phyloP scores from a whole-genome alignment of 2,888 invertebrate species.

The Drosophila mercatorum region DNA sequence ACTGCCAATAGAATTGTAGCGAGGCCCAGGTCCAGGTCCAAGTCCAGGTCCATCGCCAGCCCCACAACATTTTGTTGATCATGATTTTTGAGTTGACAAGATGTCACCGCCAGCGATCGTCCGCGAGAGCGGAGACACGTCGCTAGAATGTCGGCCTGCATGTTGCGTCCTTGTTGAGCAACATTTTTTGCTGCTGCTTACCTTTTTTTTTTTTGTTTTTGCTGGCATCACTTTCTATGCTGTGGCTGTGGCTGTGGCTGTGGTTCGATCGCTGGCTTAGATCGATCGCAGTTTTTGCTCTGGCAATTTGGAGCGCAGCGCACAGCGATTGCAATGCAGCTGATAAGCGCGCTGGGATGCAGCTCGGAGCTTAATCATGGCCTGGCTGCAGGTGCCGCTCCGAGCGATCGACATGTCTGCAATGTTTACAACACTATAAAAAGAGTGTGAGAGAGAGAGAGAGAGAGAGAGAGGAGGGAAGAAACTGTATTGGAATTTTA shows the following conservation, averaged over 20 bases:
- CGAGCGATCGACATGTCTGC: slow-evolving; percentile 62
- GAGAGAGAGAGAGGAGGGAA: background rate
- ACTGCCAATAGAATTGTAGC: slow-evolving; percentile 67
- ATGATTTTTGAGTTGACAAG: slow-evolving; percentile 81
- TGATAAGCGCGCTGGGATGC: slow-evolving; percentile 59
- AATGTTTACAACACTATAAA: slow-evolving; percentile 50
- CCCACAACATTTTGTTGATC: slow-evolving; percentile 74
- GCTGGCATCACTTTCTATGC: slow-evolving; percentile 69
- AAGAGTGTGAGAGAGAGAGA: background rate
- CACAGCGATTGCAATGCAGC: slow-evolving; percentile 69
- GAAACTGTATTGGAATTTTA: slow-evolving; percentile 67
- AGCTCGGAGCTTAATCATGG: slow-evolving; percentile 43
- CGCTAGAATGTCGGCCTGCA: slow-evolving; percentile 71
- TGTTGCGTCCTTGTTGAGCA: slow-evolving; percentile 78
- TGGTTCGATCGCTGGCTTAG: slow-evolving; percentile 33
- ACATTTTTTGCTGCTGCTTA: slow-evolving; percentile 50
- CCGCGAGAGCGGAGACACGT: slow-evolving; percentile 21
- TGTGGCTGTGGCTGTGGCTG: slow-evolving; percentile 23
- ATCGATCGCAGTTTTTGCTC: slow-evolving; percentile 47
- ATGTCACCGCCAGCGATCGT: slow-evolving; percentile 74
- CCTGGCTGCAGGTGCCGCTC: slow-evolving; percentile 59
- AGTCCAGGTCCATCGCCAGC: background rate
- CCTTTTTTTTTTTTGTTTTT: slow-evolving; percentile 25
- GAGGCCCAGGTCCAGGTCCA: background rate
- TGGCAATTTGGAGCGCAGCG: slow-evolving; percentile 62